phyloP scores from a whole-genome alignment of 2,888 invertebrate species.

The Drosophila kokeensis region DNA sequence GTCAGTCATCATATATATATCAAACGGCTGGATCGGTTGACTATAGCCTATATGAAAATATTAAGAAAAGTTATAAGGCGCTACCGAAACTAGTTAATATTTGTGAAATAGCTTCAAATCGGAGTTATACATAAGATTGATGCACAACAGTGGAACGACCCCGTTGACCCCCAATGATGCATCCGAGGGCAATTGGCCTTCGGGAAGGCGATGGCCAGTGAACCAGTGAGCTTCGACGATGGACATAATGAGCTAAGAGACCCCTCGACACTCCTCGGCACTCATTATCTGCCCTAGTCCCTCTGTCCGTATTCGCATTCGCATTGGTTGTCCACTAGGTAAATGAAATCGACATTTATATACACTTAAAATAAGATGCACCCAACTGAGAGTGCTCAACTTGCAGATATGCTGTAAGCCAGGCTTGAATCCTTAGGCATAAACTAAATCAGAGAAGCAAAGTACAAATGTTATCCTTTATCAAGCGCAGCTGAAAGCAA shows the following conservation, averaged over 20 bases:
- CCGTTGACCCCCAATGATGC: slow-evolving; percentile 9
- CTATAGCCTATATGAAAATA: background rate
- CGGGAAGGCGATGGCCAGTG: slow-evolving; percentile 50
- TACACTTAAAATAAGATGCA: slow-evolving; percentile 68
- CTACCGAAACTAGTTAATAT: background rate
- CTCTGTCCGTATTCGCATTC: slow-evolving; percentile 3
- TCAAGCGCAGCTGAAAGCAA: background rate
- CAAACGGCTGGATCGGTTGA: background rate
- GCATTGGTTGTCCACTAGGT: slow-evolving; percentile 57
- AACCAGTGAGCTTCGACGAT: slow-evolving; percentile 52
- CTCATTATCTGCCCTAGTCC: background rate
- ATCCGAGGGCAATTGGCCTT: slow-evolving; percentile 19
- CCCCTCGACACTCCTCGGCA: background rate
- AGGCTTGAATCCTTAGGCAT: background rate
- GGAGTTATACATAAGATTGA: background rate
- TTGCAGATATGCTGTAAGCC: background rate
- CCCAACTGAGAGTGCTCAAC: background rate
- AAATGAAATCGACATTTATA: slow-evolving; percentile 83
- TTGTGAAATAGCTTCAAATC: background rate
- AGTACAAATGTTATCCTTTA: background rate
- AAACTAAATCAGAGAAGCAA: background rate
- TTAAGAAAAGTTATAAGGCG: background rate
- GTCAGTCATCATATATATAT: too few species aligned
- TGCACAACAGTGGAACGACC: background rate
- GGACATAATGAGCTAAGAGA: slow-evolving; percentile 54